These are phyloP conservation scores for Drosophila leonis DNA, from an alignment of 2,888 invertebrate species.

Conservation along the genomic window DNA sequence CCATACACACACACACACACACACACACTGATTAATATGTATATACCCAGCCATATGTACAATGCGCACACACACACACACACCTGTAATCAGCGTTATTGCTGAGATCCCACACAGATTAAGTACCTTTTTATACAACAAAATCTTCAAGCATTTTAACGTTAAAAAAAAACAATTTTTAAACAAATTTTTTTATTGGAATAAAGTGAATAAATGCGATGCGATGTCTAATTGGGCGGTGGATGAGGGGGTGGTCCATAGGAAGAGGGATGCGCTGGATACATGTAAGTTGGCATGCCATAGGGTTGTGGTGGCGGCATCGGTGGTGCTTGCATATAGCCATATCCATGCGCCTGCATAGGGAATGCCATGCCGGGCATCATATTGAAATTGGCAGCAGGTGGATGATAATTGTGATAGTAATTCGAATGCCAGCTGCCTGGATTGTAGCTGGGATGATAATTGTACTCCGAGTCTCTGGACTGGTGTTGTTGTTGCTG, in stretches of 20 bases:
- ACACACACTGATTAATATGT: slow-evolving; percentile 4
- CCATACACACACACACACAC: neutral
- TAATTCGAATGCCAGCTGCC: slow-evolving; percentile 84
- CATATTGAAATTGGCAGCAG: slow-evolving; percentile 65
- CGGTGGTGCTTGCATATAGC: slow-evolving; percentile 50
- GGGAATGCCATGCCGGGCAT: slow-evolving; percentile 59
- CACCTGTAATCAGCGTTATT: slow-evolving; percentile 49
- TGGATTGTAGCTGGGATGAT: slow-evolving; percentile 75
- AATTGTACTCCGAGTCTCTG: slow-evolving; percentile 54
- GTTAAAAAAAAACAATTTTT: slow-evolving; percentile 25
- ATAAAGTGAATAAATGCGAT: slow-evolving; percentile 36
- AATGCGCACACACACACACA: slow-evolving; percentile 46
- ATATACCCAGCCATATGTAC: slow-evolving; percentile 34
- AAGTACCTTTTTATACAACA: slow-evolving; percentile 74
- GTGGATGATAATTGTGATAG: slow-evolving; percentile 69
- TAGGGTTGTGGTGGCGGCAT: slow-evolving; percentile 37
- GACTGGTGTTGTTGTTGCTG: slow-evolving; percentile 32
- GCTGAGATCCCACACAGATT: slow-evolving; percentile 68
- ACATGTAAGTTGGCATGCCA: slow-evolving; percentile 49
- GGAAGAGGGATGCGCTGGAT: slow-evolving; percentile 24
- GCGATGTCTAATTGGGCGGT: slow-evolving; percentile 28
- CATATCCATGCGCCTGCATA: slow-evolving; percentile 57
- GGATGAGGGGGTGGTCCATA: slow-evolving; percentile 35
- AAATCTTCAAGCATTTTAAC: slow-evolving; percentile 55
- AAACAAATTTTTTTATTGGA: slow-evolving; percentile 55